Evolutionary conservation across 2,888 invertebrate species (phyloP).

Genomic region (Mayetiola destructor): DNA sequence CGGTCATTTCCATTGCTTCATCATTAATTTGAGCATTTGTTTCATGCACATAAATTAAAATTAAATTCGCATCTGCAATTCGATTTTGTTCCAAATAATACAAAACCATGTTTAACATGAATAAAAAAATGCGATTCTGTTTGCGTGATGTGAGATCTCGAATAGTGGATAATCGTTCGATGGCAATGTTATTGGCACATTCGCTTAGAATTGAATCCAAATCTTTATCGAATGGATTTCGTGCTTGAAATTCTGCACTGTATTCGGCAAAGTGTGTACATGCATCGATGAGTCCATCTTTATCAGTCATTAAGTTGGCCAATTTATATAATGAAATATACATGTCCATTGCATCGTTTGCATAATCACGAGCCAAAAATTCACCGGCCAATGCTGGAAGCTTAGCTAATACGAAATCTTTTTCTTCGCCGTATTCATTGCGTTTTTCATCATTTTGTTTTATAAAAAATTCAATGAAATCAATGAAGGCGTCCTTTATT

Average conservation of each 20-base stretch:
- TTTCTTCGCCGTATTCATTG: not conserved
- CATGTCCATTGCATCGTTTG: not conserved
- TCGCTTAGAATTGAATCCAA: too few relatives aligned
- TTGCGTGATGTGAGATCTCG: not conserved
- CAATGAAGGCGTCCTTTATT: not conserved
- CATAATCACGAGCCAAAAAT: not conserved
- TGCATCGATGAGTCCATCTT: not conserved
- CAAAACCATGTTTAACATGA: not conserved
- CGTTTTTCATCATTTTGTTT: not conserved
- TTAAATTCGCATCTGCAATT: not conserved
- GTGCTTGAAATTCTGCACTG: not conserved
- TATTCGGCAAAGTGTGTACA: not conserved
- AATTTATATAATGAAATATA: conserved; percentile 1
- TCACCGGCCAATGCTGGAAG: not conserved
- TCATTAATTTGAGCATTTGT: not conserved
- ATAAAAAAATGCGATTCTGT: not conserved
- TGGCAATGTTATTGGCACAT: too few relatives aligned
- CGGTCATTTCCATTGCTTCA: not conserved
- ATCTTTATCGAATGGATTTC: too few relatives aligned
- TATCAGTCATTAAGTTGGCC: not conserved
- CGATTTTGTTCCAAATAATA: not conserved
- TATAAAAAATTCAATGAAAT: not conserved
- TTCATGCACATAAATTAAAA: not conserved
- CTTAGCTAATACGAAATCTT: not conserved
- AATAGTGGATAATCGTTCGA: too few relatives aligned